Evolutionary conservation across 2,888 invertebrate species (phyloP).

Genomic region (Dryadula phaetusa): DNA sequence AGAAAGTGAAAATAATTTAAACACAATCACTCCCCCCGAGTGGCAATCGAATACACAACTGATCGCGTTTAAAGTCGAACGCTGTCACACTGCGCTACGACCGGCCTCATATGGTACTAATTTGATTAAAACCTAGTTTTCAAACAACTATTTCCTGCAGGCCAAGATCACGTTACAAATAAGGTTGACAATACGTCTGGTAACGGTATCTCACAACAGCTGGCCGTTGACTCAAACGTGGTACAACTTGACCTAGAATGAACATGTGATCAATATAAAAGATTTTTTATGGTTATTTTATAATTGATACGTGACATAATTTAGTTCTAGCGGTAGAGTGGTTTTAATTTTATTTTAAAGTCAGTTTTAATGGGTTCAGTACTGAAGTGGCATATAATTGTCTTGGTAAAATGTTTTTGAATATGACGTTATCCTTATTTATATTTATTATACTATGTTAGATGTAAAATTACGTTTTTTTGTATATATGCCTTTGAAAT

Average conservation of each 20-base stretch:
- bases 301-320: slow-evolving; percentile 4
- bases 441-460: too few species aligned
- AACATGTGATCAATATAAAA: slow-evolving; percentile 17
- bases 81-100: too few species aligned
- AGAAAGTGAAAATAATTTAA: too few species aligned
- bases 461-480: too few species aligned
- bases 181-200: slow-evolving; percentile 22
- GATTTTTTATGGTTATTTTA: slow-evolving; percentile 8
- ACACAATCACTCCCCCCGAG: too few species aligned
- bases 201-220: slow-evolving; percentile 22
- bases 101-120: too few species aligned
- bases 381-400: too few species aligned
- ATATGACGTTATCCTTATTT: too few species aligned
- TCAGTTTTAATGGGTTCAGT: neutral
- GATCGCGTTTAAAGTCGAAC: too few species aligned
- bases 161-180: slow-evolving; percentile 15
- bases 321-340: neutral
- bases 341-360: neutral
- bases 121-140: neutral
- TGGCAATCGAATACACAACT: too few species aligned
- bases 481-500: too few species aligned
- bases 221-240: slow-evolving; percentile 19
- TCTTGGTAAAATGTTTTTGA: too few species aligned
- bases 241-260: slow-evolving; percentile 31
- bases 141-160: neutral